These are phyloP conservation scores for Lytechinus pictus DNA, from an alignment of 35 echinoderm and acorn worm genomes.

Conservation along the genomic window DNA sequence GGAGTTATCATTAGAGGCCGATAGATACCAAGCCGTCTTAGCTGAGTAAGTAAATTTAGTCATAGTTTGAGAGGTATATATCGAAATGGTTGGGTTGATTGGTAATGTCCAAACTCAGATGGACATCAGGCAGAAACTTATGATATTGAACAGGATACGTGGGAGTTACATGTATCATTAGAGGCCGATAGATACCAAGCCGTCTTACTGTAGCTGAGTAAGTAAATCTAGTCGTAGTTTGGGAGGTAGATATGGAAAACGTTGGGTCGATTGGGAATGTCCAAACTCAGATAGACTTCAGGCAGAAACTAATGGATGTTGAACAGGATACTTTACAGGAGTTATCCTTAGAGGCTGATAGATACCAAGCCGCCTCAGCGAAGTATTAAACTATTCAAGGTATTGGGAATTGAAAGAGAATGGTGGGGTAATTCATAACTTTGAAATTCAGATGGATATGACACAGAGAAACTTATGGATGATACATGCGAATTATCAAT, in stretches of 20 bases:
- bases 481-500: not conserved
- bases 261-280: slow-evolving; percentile 85
- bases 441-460: slow-evolving; percentile 82
- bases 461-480: slow-evolving; percentile 51
- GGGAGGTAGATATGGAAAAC: not conserved
- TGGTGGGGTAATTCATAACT: slow-evolving; percentile 68
- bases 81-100: too few relatives aligned
- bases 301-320: slow-evolving; percentile 90
- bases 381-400: slow-evolving; percentile 53
- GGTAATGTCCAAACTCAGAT: slow-evolving; percentile 86
- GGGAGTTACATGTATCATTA: slow-evolving; percentile 82
- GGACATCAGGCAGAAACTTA: slow-evolving; percentile 84
- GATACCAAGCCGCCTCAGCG: slow-evolving; percentile 72
- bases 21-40: slow-evolving; percentile 73
- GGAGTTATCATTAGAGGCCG: slow-evolving; percentile 77
- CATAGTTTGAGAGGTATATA: too few relatives aligned
- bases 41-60: slow-evolving; percentile 89
- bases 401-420: too few relatives aligned
- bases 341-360: slow-evolving; percentile 74
- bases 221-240: too few relatives aligned
- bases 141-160: slow-evolving; percentile 83
- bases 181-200: slow-evolving; percentile 75
- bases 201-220: slow-evolving; percentile 87
- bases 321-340: slow-evolving; percentile 85
- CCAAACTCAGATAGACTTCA: slow-evolving; percentile 79